A percentile compares a stretch with the other conserved stretches of the same genome.
Conservation (phyloP, 2,797 vertebrate genomes). For the Epinephelus coioides region DNA sequence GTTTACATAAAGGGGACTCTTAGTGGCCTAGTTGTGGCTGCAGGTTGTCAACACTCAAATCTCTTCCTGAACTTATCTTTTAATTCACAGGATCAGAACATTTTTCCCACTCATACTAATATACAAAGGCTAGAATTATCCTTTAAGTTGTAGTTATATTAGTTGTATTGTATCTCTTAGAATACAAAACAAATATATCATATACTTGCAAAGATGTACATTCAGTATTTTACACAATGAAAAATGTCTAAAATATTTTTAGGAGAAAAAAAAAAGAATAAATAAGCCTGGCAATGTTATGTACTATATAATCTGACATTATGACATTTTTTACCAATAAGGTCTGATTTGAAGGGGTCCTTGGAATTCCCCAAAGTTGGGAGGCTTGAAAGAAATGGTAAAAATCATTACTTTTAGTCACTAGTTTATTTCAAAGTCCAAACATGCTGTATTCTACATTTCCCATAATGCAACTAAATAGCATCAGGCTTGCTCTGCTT, state of each 20-base stretch:
- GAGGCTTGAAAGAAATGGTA: not conserved
- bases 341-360: too few relatives aligned
- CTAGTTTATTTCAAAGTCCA: not conserved
- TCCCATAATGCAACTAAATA: not conserved
- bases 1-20: conserved; percentile 9
- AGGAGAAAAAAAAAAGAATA: not conserved
- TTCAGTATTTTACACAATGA: not conserved
- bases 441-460: not conserved
- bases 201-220: not conserved
- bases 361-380: not conserved
- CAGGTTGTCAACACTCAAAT: not conserved
- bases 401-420: not conserved
- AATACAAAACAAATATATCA: too few relatives aligned
- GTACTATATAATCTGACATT: too few relatives aligned
- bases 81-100: not conserved
- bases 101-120: not conserved
- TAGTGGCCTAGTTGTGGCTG: conserved; percentile 27
- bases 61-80: conserved; percentile 8
- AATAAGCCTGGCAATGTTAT: not conserved
- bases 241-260: too few relatives aligned
- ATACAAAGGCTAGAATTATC: not conserved
- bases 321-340: too few relatives aligned
- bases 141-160: not conserved
- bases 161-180: too few relatives aligned
- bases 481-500: not conserved